Evolutionary conservation across 2,888 invertebrate species (phyloP).

Genomic region (Rhagonycha lutea): DNA sequence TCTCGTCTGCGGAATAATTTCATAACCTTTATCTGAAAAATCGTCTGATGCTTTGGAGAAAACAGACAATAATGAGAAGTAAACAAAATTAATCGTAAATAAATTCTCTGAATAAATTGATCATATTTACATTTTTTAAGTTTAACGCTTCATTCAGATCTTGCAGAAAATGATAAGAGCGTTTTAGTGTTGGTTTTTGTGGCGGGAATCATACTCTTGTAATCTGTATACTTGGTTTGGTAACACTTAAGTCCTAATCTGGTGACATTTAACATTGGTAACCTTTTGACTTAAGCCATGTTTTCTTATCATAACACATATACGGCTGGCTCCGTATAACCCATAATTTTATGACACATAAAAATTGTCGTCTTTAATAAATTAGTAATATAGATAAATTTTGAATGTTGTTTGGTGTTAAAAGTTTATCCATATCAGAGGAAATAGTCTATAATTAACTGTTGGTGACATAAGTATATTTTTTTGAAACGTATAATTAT

Average conservation of each 20-base stretch:
- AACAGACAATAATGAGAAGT: too few species aligned
- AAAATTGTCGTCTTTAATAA: slow-evolving; percentile 27
- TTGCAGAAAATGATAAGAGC: neutral
- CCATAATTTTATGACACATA: slow-evolving; percentile 27
- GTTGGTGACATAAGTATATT: slow-evolving; percentile 14
- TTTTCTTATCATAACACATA: slow-evolving; percentile 23
- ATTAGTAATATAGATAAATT: slow-evolving; percentile 27
- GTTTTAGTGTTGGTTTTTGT: neutral
- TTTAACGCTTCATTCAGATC: neutral
- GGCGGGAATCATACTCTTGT: slow-evolving; percentile 21
- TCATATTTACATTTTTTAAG: neutral
- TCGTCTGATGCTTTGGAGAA: too few species aligned
- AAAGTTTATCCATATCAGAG: slow-evolving; percentile 24
- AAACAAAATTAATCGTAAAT: too few species aligned
- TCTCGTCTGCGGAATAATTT: too few species aligned
- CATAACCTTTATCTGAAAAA: too few species aligned
- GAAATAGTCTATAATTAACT: slow-evolving; percentile 22
- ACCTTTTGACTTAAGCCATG: slow-evolving; percentile 20
- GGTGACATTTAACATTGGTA: slow-evolving; percentile 20
- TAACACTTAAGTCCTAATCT: slow-evolving; percentile 19
- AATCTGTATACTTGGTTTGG: slow-evolving; percentile 13
- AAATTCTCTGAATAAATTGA: too few species aligned
- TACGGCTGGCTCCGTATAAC: slow-evolving; percentile 9
- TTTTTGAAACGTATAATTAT: neutral
- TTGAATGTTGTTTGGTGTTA: slow-evolving; percentile 28